phyloP scores from a whole-genome alignment of 1,140 invertebrate species.

The Scaptomyza hsui region DNA sequence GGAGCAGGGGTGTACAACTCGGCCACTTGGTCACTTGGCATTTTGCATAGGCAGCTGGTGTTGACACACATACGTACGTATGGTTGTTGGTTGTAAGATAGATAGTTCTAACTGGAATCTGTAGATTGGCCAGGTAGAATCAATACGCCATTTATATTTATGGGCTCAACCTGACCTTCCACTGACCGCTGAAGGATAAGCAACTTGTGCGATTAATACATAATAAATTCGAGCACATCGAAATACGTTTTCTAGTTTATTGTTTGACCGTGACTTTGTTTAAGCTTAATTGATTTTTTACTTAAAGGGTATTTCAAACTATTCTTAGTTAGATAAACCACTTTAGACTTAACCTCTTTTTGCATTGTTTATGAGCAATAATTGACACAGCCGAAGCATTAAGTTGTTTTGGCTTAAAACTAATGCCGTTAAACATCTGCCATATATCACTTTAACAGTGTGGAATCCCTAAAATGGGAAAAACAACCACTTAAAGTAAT shows the following conservation, averaged over 20 bases:
- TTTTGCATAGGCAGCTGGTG: conserved; percentile 67
- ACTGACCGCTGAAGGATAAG: conserved; percentile 48
- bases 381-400: background rate
- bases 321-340: too few species aligned
- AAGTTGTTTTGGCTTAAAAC: background rate
- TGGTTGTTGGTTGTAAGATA: conserved; percentile 35
- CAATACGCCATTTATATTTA: conserved; percentile 68
- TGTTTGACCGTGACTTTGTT: too few species aligned
- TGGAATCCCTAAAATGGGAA: conserved; percentile 24
- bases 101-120: conserved; percentile 64
- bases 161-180: conserved; percentile 60
- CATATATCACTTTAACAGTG: conserved; percentile 17
- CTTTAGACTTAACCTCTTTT: too few species aligned
- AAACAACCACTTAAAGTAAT: conserved; percentile 76
- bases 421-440: conserved; percentile 10
- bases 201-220: conserved; percentile 3
- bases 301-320: too few species aligned
- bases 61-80: conserved; percentile 55
- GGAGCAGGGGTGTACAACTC: background rate
- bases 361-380: background rate
- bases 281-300: too few species aligned
- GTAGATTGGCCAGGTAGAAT: conserved; percentile 71
- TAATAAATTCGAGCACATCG: too few species aligned
- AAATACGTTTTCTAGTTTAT: too few species aligned
- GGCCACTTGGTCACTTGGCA: conserved; percentile 49